A percentile compares a stretch with the other conserved stretches of the same genome.
Evolutionary conservation across 2,113 vertebrate genomes (phyloP).

Genomic region (Calypte anna): DNA sequence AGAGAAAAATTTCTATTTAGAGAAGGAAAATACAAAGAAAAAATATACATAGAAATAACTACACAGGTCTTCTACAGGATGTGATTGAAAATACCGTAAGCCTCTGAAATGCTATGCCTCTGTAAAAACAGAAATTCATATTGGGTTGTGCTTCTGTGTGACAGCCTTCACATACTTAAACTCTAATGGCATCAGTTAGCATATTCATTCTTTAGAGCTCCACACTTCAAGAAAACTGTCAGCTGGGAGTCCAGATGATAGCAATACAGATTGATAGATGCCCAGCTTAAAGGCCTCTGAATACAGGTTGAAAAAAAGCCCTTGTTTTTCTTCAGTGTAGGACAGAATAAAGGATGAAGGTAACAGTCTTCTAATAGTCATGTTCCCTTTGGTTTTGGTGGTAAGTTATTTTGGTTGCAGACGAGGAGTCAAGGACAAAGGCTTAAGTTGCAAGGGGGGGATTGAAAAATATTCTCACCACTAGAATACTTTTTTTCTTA

Average conservation of each 20-base stretch:
- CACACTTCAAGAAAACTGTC: neutral
- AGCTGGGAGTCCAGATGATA: neutral
- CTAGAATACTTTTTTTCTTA: neutral
- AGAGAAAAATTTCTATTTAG: neutral
- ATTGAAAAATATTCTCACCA: neutral
- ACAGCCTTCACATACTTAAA: neutral
- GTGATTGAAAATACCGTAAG: neutral
- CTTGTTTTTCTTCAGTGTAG: neutral
- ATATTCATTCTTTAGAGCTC: neutral
- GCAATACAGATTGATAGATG: neutral
- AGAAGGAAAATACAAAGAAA: neutral
- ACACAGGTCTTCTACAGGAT: neutral
- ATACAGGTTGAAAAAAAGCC: neutral
- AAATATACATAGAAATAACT: neutral
- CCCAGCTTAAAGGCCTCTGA: neutral
- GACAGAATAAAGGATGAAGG: neutral
- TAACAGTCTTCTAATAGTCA: neutral
- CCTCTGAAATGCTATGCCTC: neutral
- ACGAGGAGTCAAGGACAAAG: neutral
- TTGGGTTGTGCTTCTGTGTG: neutral
- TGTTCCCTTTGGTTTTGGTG: neutral
- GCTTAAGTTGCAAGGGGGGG: rapidly evolving
- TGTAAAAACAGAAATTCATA: neutral
- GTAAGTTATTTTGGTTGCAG: neutral
- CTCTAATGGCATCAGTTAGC: neutral